Evolutionary conservation across 1,140 invertebrate species (phyloP), one percentile per base, ranked within the genome.

Genomic region (Drosophila sturtevanti): DNA sequence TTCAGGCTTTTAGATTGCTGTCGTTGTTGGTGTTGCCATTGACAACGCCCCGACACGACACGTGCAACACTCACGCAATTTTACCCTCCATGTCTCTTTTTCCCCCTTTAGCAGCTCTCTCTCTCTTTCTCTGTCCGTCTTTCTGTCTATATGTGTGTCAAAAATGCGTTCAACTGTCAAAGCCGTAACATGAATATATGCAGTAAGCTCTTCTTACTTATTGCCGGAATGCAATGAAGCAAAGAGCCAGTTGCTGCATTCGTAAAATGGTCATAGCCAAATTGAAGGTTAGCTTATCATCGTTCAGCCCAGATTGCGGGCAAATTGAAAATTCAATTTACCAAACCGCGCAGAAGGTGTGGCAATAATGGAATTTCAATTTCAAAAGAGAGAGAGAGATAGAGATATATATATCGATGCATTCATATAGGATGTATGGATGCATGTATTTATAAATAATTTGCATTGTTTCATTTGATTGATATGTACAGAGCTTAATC

Each of bases 161-260:
- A 69, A 79, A 86, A 89, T 82, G 82, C 84, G 86, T 68, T 89
- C 82, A 82, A 86, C 82, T 82, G 82, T 86, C 82, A 89, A 87
- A 86, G 81, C 72, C 82, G 75, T 38, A 64, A 56, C 70, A 61
- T 70, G 68, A 56, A 52, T 35, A 35, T 37, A 44, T 27, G 68
- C 27, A 59, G 21, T 56, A 48, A 55, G 60, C 60, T 61, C 35
- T 63, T 66, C 24, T 63, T 44, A 72, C 75, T 78, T 78, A 70
- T 70, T 78, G 63, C 44, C 44, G 56, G 58, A 67, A 63, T 66
- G 75, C 71, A 78, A 75, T 64, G 71, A 77, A 77, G 75, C 75
- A 71, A 74, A 31, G 66, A 67, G 62, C 66, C 71, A 55, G 75
- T 73, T 74, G 74, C 75, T 73, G 64, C 69, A 74, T 67, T 70